These are phyloP conservation scores for Ptychodera flava DNA, from an alignment of 35 echinoderm and acorn worm species.

Conservation along the genomic window DNA sequence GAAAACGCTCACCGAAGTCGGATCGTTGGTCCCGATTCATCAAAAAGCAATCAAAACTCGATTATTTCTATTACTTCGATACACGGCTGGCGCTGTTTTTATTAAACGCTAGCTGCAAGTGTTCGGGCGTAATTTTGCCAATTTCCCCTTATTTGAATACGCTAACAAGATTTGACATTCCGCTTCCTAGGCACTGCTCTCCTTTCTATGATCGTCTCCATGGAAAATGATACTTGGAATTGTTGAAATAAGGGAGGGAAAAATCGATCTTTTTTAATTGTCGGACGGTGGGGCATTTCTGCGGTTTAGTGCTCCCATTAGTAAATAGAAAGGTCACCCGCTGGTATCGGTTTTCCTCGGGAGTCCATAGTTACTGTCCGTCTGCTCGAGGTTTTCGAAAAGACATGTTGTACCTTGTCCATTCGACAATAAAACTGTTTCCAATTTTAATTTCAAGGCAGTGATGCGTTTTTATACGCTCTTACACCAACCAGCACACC, in stretches of 20 bases:
- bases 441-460: neutral
- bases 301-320: too few relatives aligned
- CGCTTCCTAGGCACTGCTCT: neutral
- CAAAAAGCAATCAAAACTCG: neutral
- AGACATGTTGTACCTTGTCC: neutral
- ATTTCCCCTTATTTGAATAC: neutral
- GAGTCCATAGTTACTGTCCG: too few relatives aligned
- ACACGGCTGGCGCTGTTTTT: neutral
- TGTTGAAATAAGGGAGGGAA: neutral
- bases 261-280: too few relatives aligned
- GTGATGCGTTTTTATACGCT: too few relatives aligned
- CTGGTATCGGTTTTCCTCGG: too few relatives aligned
- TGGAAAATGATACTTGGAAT: neutral
- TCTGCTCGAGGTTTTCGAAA: too few relatives aligned
- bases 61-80: neutral
- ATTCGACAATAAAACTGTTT: neutral
- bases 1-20: neutral
- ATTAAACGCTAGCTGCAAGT: neutral
- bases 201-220: neutral
- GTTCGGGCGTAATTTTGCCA: neutral
- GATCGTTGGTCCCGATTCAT: neutral
- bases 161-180: neutral
- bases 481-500: too few relatives aligned
- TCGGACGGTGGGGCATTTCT: too few relatives aligned
- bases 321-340: too few relatives aligned